Base-by-base conservation (phyloP, 2,797 vertebrate genomes). In the Dallia pectoralis region DNA sequence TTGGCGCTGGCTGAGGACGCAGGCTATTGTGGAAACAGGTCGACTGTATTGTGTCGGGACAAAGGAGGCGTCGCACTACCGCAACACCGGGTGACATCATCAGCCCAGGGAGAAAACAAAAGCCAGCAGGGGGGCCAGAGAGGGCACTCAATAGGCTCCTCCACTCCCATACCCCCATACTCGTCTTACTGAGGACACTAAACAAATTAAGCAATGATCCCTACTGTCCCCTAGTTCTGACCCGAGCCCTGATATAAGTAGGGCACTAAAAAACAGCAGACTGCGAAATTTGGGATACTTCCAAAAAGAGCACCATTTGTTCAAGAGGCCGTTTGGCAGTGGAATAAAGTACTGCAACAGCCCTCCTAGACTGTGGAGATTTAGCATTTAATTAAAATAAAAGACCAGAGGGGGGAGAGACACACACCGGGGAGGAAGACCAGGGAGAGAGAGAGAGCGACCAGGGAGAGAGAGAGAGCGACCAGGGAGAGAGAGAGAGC, bases 41-140 rank as follows among this genome's bases (percentile, higher is more conserved):
- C 70, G n/a, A 73, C 71, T 22, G 76, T 81, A 89, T 91, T 92
- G 90, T 92, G 82, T 82, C 73, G 71, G 77, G 79, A 93, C 90
- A 93, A 92, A 12, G 91, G 85, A 87, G 79, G 68, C 82, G 73
- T 76, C 78, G 79, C 82, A 86, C 71, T 44, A 77, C 78, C 85
- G 86, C 81, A 90, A 91, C 88, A 90, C 86, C 40, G 40, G 82
- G 82, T 92, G 91, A 91, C 92, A 93, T 93, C 89, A 92, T 85
- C 56, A 56, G 22, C 53, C 53, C n/a, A 74, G 67, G 74, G 6
- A 68, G 80, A 84, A 90, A 91, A 92, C 90, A 92, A 91, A 89
- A 88, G 89, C 87, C 91, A 74, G 86, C 89, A 89, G 90, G 74
- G 40, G 53, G 69, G 77, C 67, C 9, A 27, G 73, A 47, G 67